Percentiles rank a stretch among this genome's conserved stretches.
These are phyloP conservation scores for Achroia grisella DNA, from an alignment of 1,140 invertebrate species.

Conservation along the genomic window DNA sequence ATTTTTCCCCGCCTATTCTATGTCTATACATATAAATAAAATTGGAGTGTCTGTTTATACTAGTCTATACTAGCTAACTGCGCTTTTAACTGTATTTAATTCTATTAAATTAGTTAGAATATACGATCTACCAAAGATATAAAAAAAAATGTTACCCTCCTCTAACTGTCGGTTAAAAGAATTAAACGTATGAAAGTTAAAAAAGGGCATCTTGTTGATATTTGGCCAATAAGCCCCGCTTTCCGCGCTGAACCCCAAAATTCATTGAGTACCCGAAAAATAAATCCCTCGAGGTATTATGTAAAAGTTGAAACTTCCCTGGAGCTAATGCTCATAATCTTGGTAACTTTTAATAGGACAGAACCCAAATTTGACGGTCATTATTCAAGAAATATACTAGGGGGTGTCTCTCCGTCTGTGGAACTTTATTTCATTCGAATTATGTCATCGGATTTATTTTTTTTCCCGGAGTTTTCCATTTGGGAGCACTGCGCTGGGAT, in stretches of 20 bases:
- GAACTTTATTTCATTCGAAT: constrained; percentile 50
- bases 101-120: too few species aligned
- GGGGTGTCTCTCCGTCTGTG: constrained; percentile 20
- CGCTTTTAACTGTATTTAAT: too few species aligned
- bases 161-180: too few species aligned
- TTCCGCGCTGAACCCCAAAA: constrained; percentile 3
- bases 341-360: constrained; percentile 67
- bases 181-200: too few species aligned
- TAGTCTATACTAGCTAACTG: too few species aligned
- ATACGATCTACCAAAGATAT: too few species aligned
- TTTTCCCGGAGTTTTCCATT: neutral
- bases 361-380: constrained; percentile 53
- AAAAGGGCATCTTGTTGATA: too few species aligned
- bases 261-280: constrained; percentile 12
- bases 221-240: too few species aligned
- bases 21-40: too few species aligned
- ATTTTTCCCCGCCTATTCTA: too few species aligned
- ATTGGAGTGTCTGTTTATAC: too few species aligned
- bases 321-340: constrained; percentile 64
- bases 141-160: too few species aligned
- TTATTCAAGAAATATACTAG: constrained; percentile 58
- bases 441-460: constrained; percentile 24
- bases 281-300: constrained; percentile 27
- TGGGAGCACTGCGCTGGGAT: neutral
- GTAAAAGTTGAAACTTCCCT: constrained; percentile 46